phyloP scores from a whole-genome alignment of 2,797 vertebrate genomes.

The Molossus molossus region DNA sequence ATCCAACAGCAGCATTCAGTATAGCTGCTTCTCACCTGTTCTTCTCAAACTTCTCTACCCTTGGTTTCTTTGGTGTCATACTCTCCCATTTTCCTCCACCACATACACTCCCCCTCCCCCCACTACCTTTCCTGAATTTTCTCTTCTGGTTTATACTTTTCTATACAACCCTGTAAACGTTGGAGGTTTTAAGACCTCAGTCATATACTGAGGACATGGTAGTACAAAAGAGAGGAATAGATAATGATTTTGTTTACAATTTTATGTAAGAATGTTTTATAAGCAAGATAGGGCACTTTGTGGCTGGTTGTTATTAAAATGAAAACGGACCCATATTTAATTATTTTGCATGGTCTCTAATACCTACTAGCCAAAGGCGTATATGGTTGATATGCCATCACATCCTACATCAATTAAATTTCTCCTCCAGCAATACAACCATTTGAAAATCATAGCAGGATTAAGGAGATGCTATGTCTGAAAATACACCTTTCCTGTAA shows the following conservation, averaged over 20 bases:
- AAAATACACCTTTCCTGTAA: constrained; percentile 56
- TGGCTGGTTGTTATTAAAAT: constrained; percentile 50
- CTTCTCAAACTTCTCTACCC: background rate
- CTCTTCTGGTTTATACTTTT: background rate
- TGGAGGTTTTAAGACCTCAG: background rate
- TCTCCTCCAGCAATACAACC: background rate
- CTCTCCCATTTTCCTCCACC: background rate
- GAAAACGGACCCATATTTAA: constrained; percentile 53
- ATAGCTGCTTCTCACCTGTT: background rate
- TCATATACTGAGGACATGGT: background rate
- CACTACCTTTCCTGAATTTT: background rate
- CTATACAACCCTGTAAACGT: background rate
- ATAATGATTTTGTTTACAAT: background rate
- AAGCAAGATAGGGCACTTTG: background rate
- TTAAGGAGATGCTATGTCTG: constrained; percentile 41
- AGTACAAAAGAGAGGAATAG: constrained; percentile 32
- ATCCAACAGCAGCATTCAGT: background rate
- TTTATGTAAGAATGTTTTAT: background rate
- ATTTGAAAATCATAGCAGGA: constrained; percentile 49
- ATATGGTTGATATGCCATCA: background rate
- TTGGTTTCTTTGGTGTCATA: background rate
- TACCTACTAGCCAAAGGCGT: background rate
- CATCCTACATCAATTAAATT: constrained; percentile 47
- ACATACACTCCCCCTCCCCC: background rate
- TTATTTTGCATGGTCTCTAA: background rate